Conservation (phyloP, 2,797 vertebrate species). For the Meda fulgida region DNA sequence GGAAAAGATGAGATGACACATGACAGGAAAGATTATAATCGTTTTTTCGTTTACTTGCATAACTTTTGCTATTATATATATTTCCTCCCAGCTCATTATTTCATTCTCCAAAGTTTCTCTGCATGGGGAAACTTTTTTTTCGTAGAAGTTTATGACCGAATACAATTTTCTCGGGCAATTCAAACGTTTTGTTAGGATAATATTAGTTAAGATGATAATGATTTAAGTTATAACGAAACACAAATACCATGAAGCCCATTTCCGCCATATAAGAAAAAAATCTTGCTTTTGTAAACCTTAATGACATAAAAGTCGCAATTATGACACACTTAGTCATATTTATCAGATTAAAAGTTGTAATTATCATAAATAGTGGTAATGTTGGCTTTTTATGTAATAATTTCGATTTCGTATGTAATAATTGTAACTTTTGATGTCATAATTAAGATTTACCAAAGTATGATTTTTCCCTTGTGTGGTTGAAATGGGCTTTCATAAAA, state of each 20-base stretch:
- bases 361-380: background rate
- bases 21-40: background rate
- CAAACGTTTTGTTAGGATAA: no score
- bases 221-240: no score
- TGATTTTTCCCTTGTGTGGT: background rate
- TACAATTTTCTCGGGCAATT: no score
- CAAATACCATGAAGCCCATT: background rate
- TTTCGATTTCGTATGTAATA: no score
- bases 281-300: background rate
- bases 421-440: background rate
- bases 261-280: background rate
- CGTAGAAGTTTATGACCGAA: no score
- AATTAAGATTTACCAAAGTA: background rate
- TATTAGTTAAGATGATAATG: no score
- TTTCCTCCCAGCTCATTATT: no score
- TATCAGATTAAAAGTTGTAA: background rate
- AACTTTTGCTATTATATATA: background rate
- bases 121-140: no score
- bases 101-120: no score
- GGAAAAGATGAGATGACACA: background rate
- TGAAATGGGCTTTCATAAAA: background rate
- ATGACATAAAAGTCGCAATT: no score
- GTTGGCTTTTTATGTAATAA: no score
- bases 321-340: background rate
- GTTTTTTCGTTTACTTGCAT: background rate